Base-by-base conservation (phyloP, 1,140 invertebrate genomes). In the Lamellibrachia luymesi region DNA sequence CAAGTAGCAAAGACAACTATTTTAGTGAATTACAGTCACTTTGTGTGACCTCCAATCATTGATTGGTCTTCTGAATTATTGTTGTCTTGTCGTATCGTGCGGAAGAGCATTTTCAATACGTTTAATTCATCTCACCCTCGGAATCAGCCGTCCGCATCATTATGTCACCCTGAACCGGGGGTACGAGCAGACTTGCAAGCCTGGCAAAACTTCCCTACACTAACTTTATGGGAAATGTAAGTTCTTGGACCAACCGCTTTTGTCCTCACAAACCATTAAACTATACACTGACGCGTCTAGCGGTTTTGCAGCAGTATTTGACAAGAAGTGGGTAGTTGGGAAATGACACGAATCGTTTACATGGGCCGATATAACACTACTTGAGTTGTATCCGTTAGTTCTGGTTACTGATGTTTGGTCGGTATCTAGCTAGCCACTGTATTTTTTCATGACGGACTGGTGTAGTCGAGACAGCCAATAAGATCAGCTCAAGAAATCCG, bases 311-410 rank as follows among this genome's bases (percentile, higher is more conserved):
- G 91, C 1, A 50, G 92, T n/a, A 51, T 94, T 93, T 93, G n/a
- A 10, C n/a, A n/a, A 93, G 51, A 91, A 49, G 17, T 49, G n/a
- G 51, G 94, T 93, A 94, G 94, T 93, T 7, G 17, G 38, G 6
- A 13, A 50, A 4, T 94, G 94, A 93, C 93, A 93, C 17, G 2
- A 91, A 27, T 4, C 52, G 13, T 27, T 38, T n/a, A 52, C 64
- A 7, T 6, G 5, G 56, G 89, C 50, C 17, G 93, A 94, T 51
- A 94, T 94, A 6, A 94, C 94, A 27, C 49, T 94, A 51, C 91
- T 94, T 2, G 93, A 94, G 92, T 50, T 94, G 25, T 92, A 94
- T 17, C 94, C 94, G 51, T 93, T 94, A 17, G 90, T 94, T 38
- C 90, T 94, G 50, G 90, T 52, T 52, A 52, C 10, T 52, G 51